These are phyloP conservation scores for Mayetiola destructor DNA, from an alignment of 2,888 invertebrate species.

Conservation along the genomic window DNA sequence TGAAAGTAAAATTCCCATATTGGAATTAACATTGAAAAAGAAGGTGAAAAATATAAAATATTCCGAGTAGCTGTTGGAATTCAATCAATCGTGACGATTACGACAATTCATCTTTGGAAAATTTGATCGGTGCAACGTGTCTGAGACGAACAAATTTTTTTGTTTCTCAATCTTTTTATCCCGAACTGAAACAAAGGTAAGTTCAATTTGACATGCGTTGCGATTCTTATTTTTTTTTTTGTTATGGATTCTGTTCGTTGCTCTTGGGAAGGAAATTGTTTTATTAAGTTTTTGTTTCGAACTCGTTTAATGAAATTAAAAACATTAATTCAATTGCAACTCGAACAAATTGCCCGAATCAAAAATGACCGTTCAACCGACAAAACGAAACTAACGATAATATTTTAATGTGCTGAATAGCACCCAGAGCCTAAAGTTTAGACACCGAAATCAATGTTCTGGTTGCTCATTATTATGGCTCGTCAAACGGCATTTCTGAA, in stretches of 20 bases:
- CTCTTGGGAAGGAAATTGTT: too few relatives aligned
- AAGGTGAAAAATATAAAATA: neutral
- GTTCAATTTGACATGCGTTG: neutral
- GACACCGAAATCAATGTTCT: too few relatives aligned
- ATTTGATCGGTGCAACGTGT: neutral
- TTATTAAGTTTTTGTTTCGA: too few relatives aligned
- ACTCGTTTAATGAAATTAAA: too few relatives aligned
- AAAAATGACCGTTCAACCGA: too few relatives aligned
- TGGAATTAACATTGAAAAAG: neutral
- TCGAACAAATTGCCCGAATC: too few relatives aligned
- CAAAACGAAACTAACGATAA: too few relatives aligned
- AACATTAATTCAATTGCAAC: too few relatives aligned
- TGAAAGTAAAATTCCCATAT: conserved; percentile 10
- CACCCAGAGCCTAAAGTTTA: too few relatives aligned
- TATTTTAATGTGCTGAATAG: too few relatives aligned
- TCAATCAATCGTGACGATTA: conserved; percentile 8
- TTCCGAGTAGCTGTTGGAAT: conserved; percentile 1
- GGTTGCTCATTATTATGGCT: neutral
- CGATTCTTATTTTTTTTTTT: neutral
- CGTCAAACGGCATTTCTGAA: conserved; percentile 11
- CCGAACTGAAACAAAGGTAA: conserved; percentile 7
- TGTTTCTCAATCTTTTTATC: conserved; percentile 8
- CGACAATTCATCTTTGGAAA: neutral
- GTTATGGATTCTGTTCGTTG: neutral
- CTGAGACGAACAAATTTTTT: too few relatives aligned